These are phyloP conservation scores for Orthosia gothica DNA, from an alignment of 2,888 invertebrate species.

Conservation along the genomic window DNA sequence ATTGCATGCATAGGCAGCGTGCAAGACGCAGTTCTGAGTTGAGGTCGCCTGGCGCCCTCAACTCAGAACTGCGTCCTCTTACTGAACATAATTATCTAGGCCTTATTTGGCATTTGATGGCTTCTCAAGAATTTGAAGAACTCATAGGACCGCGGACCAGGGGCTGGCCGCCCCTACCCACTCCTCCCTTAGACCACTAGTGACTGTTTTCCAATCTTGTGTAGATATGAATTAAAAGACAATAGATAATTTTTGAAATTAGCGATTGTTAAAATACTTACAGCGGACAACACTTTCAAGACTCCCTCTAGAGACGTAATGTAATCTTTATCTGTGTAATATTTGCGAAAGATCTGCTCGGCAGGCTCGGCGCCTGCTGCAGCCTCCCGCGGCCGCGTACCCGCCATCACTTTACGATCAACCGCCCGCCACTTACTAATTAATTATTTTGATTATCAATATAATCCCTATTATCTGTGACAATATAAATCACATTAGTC, in stretches of 20 bases:
- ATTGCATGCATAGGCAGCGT: too few relatives aligned
- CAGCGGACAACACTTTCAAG: constrained; percentile 76
- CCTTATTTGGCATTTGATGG: too few relatives aligned
- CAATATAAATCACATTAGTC: constrained; percentile 29
- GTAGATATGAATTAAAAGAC: neutral
- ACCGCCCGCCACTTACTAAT: neutral
- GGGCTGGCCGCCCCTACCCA: too few relatives aligned
- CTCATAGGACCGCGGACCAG: too few relatives aligned
- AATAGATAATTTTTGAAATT: neutral
- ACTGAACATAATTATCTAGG: too few relatives aligned
- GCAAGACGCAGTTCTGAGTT: too few relatives aligned
- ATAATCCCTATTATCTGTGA: constrained; percentile 8
- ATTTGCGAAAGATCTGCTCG: constrained; percentile 68
- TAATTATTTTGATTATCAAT: constrained; percentile 6
- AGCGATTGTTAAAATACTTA: constrained; percentile 63
- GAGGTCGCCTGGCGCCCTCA: too few relatives aligned
- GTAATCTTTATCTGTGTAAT: constrained; percentile 77
- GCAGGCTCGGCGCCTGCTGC: neutral
- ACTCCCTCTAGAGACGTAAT: constrained; percentile 78
- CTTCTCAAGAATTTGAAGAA: too few relatives aligned
- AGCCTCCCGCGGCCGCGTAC: neutral
- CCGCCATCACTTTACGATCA: constrained; percentile 26
- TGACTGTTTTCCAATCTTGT: neutral
- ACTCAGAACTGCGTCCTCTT: too few relatives aligned
- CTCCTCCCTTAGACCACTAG: too few relatives aligned